Percentiles rank a stretch among this genome's conserved stretches.
Conservation (phyloP, 2,113 vertebrate species). For the Oncorhynchus nerka region DNA sequence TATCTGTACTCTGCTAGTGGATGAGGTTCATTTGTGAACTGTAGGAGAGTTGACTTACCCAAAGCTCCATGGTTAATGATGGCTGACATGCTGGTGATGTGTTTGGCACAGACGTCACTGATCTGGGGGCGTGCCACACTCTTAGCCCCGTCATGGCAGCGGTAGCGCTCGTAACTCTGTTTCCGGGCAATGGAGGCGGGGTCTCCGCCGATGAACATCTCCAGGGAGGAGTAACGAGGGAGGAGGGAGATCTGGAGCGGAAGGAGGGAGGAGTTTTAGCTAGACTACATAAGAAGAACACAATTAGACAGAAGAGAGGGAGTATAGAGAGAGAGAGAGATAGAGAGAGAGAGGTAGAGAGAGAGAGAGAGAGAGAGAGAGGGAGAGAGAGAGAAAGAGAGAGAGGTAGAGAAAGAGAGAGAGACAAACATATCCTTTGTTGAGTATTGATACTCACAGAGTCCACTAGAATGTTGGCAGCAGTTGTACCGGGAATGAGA, state of each 20-base stretch:
- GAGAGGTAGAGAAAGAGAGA: no score
- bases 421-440: background rate
- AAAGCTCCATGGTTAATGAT: slow-evolving; percentile 85
- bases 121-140: slow-evolving; percentile 64
- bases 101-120: slow-evolving; percentile 82
- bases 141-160: slow-evolving; percentile 81
- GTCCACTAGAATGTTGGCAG: slow-evolving; percentile 81
- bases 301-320: background rate
- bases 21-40: no score
- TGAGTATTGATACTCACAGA: slow-evolving; percentile 77
- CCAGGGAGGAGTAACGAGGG: slow-evolving; percentile 84
- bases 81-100: slow-evolving; percentile 87
- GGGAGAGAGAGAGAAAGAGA: no score
- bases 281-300: background rate
- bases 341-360: no score
- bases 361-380: no score
- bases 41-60: slow-evolving; percentile 74
- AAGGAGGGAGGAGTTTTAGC: background rate
- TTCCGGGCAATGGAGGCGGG: slow-evolving; percentile 74
- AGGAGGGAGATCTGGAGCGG: slow-evolving; percentile 82
- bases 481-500: slow-evolving; percentile 51
- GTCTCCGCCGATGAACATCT: slow-evolving; percentile 90
- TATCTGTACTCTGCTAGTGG: background rate
- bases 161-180: slow-evolving; percentile 86
- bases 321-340: no score